A percentile compares a stretch with the other conserved stretches of the same genome.
Conservation (phyloP, 2,113 vertebrate genomes). For the Sprattus sprattus region DNA sequence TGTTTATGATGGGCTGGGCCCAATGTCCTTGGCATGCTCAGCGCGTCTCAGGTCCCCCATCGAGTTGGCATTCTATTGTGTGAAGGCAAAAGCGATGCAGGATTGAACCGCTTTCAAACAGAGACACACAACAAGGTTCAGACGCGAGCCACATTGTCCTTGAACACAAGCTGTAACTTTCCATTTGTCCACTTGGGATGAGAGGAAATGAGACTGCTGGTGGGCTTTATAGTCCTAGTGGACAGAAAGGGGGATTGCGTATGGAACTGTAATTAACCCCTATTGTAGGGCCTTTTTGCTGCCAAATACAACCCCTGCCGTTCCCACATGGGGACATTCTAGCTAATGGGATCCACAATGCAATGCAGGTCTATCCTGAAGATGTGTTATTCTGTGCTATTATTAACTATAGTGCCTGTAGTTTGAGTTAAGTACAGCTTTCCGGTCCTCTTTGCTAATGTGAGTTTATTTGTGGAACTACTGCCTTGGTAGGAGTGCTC, state of each 20-base stretch:
- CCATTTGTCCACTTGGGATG: not conserved
- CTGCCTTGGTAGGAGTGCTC: not conserved
- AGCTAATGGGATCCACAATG: not conserved
- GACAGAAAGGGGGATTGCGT: not conserved
- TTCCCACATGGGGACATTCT: not conserved
- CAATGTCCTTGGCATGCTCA: constrained; percentile 23
- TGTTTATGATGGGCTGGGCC: constrained; percentile 22
- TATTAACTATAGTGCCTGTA: not conserved
- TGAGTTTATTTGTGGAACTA: not conserved
- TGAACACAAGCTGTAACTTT: constrained; percentile 25
- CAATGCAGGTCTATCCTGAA: not conserved
- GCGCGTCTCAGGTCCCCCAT: constrained; percentile 29
- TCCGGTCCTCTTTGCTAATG: not conserved
- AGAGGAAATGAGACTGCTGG: not conserved
- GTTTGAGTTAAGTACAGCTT: not conserved
- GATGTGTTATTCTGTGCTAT: not conserved
- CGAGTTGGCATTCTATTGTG: constrained; percentile 40
- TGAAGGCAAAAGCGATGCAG: constrained; percentile 13
- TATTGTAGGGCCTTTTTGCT: not conserved
- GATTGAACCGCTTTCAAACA: constrained; percentile 14
- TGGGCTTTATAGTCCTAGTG: not conserved
- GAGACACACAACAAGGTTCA: constrained; percentile 7
- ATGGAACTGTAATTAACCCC: constrained; percentile 15
- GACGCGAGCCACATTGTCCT: constrained; percentile 25
- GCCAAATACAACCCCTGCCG: not conserved